Evolutionary conservation across 2,113 vertebrate species (phyloP), one percentile per base, ranked within the genome.

Genomic region (Entomyzon cyanotis): DNA sequence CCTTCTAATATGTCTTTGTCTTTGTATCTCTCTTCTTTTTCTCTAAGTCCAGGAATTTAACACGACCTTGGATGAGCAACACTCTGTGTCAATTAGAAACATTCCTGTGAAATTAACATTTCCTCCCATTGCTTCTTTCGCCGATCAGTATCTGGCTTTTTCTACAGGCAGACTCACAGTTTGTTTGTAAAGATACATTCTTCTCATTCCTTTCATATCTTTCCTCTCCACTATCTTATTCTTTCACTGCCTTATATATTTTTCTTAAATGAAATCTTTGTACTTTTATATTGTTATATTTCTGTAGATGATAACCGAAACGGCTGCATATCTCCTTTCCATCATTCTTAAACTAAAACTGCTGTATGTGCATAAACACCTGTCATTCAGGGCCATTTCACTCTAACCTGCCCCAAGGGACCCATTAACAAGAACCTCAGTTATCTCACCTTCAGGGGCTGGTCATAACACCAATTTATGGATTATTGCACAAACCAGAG

Each of bases 401-500:
- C 33, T 60, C 22, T n/a, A 24, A 46, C 19, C 15, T 12, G 44
- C 33, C 22, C 33, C 23, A 31, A 68, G 46, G 22, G 33, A 33
- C 17, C 33, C 5, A 23, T 53, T 23, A 53, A 53, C 18, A 53
- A 62, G 33, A 33, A 20, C 19, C 47, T 78, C 73, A 27, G 55
- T 60, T 23, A 39, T 15, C 53, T 68, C 53, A 44, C 33, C 46
- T 46, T 87, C 15, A 12, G 63, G 37, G 49, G 20, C 20, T 31
- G 27, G 8, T 78, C 1, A 0, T 46, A 62, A 28, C 28, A 69
- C 28, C 37, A 23, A 23, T 4, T 15, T 0, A 1, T 1, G 11
- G 62, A 33, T 56, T 49, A 20, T 1, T 35, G 75, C n/a, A 33
- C 15, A 39, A 75, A 31, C 5, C 1, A 5, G 33, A 46, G 23